Conservation (phyloP, 1,140 invertebrate genomes). For the Drosophila auraria region DNA sequence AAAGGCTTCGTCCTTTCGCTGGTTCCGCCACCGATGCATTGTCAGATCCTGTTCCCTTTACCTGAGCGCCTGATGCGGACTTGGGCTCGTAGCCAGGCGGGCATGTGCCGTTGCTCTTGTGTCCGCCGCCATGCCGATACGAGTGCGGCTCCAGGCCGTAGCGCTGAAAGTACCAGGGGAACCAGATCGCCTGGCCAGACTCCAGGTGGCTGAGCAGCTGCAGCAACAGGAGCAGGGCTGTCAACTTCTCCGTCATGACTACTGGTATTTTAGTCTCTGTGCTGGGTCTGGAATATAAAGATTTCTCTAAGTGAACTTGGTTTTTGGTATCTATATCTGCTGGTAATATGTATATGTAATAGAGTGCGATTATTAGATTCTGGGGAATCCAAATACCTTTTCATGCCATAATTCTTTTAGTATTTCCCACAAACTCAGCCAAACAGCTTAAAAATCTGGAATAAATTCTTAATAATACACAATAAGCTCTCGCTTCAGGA, state of each 20-base stretch:
- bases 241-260: slow-evolving; percentile 34
- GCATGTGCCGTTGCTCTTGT: slow-evolving; percentile 25
- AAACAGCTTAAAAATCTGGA: neutral
- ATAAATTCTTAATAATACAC: slow-evolving; percentile 19
- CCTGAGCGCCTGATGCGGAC: neutral
- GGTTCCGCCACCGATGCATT: neutral
- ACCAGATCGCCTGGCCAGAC: slow-evolving; percentile 49
- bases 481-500: slow-evolving; percentile 35
- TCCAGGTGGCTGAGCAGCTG: slow-evolving; percentile 18
- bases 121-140: slow-evolving; percentile 11
- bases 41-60: too few relatives aligned
- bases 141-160: slow-evolving; percentile 52
- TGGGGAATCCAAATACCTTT: neutral
- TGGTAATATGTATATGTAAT: too few relatives aligned
- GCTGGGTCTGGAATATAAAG: neutral
- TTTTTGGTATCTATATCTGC: too few relatives aligned
- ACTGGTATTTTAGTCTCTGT: neutral
- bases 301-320: slow-evolving; percentile 23
- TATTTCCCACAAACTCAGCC: neutral
- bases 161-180: slow-evolving; percentile 70
- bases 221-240: slow-evolving; percentile 16
- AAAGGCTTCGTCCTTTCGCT: neutral
- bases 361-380: neutral
- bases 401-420: neutral
- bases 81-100: slow-evolving; percentile 61